A percentile compares a stretch with the other conserved stretches of the same genome.
phyloP scores from a whole-genome alignment of 2,113 vertebrate species.

The Terrapene triunguis region DNA sequence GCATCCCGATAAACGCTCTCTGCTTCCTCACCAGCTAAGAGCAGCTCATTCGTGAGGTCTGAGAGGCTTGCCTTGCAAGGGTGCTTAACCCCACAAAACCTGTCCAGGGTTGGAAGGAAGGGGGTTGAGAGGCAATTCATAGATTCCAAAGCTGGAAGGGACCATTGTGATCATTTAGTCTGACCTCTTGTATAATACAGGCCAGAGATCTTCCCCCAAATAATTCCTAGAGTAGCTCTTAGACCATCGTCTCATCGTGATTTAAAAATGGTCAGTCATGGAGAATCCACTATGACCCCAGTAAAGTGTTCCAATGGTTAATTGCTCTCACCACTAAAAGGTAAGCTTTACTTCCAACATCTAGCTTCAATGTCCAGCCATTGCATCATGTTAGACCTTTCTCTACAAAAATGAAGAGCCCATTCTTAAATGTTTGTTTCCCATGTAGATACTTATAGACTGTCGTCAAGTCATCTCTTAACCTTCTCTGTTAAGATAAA shows the following conservation, averaged over 20 bases:
- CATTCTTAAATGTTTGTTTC: too few species aligned
- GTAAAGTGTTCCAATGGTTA: too few species aligned
- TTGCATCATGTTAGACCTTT: background rate
- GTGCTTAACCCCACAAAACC: background rate
- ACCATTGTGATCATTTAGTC: too few species aligned
- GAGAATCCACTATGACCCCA: background rate
- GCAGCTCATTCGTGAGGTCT: background rate
- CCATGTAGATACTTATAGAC: too few species aligned
- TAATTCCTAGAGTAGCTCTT: background rate
- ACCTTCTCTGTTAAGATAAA: background rate
- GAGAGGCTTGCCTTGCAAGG: background rate
- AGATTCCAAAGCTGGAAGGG: background rate
- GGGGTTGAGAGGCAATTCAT: background rate
- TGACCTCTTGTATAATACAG: too few species aligned
- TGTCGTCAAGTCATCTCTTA: background rate
- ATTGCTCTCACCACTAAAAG: background rate
- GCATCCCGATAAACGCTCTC: too few species aligned
- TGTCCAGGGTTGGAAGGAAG: background rate
- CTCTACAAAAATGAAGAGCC: background rate
- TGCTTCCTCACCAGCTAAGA: background rate
- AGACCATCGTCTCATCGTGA: background rate
- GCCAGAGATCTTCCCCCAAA: background rate
- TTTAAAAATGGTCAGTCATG: background rate
- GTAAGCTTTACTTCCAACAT: background rate
- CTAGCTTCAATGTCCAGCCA: background rate